phyloP scores from a whole-genome alignment of 2,888 invertebrate genomes.

The Amiota communis region DNA sequence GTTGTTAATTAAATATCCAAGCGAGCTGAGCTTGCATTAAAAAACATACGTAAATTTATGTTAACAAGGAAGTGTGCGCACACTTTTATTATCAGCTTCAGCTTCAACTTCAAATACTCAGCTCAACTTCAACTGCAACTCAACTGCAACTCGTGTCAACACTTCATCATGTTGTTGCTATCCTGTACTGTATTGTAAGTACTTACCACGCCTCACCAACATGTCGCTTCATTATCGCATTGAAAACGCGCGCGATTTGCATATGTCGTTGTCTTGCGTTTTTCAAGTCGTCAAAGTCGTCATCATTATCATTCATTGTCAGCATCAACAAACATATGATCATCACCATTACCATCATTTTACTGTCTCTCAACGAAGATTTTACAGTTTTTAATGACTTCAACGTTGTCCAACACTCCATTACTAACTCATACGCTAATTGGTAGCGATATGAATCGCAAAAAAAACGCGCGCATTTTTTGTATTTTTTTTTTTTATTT shows the following conservation, averaged over 20 bases:
- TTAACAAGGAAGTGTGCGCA: conserved; percentile 65
- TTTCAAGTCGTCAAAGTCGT: neutral
- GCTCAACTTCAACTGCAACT: neutral
- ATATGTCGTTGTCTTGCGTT: conserved; percentile 46
- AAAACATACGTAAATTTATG: conserved; percentile 65
- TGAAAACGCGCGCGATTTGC: conserved; percentile 45
- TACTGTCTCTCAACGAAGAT: conserved; percentile 3
- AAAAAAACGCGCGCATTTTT: conserved; percentile 38
- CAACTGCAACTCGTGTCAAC: neutral
- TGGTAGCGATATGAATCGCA: conserved; percentile 60
- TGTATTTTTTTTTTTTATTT: neutral
- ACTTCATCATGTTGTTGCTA: conserved; percentile 39
- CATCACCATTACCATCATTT: conserved; percentile 8
- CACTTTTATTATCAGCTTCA: conserved; percentile 61
- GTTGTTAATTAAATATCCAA: conserved; percentile 61
- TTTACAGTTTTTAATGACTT: conserved; percentile 20
- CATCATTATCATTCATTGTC: conserved; percentile 1
- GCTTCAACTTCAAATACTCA: conserved; percentile 36
- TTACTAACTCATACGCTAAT: conserved; percentile 64
- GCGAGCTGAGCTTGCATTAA: conserved; percentile 57
- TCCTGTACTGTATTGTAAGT: too few species aligned
- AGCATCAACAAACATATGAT: neutral
- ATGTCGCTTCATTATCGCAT: conserved; percentile 24
- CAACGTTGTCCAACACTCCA: conserved; percentile 28
- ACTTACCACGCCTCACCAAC: neutral